These are phyloP conservation scores for Prunella fulvescens DNA, from an alignment of 2,113 vertebrate genomes.

Conservation along the genomic window DNA sequence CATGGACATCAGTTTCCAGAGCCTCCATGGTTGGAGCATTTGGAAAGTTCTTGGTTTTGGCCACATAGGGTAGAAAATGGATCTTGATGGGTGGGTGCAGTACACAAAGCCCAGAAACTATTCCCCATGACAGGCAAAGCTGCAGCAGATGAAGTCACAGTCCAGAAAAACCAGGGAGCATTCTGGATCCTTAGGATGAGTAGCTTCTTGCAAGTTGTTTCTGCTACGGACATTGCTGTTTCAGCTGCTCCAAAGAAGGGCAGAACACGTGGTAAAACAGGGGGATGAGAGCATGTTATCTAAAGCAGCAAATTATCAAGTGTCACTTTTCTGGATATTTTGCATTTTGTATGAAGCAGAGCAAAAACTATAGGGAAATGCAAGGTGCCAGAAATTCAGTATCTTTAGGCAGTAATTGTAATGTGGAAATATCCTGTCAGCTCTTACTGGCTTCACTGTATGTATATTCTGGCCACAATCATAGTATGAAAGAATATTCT, in stretches of 20 bases:
- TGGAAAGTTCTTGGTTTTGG: background rate
- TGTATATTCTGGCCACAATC: background rate
- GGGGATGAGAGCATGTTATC: background rate
- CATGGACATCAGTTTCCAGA: background rate
- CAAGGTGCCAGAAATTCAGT: background rate
- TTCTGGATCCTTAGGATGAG: background rate
- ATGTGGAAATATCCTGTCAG: background rate
- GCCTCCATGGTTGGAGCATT: background rate
- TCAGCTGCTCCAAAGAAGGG: background rate
- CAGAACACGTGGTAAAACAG: background rate
- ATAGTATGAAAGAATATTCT: background rate
- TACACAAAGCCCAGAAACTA: background rate
- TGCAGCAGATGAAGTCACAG: background rate
- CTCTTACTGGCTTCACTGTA: background rate
- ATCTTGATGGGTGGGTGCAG: background rate
- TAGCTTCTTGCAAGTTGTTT: background rate
- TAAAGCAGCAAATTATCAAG: background rate
- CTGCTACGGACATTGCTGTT: background rate
- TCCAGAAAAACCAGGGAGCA: background rate
- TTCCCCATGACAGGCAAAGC: background rate
- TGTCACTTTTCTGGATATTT: background rate
- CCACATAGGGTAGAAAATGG: background rate
- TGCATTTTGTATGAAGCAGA: background rate
- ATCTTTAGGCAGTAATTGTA: background rate
- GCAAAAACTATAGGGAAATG: background rate